phyloP scores from a whole-genome alignment of 2,888 invertebrate species.

The Agonum fuliginosum region DNA sequence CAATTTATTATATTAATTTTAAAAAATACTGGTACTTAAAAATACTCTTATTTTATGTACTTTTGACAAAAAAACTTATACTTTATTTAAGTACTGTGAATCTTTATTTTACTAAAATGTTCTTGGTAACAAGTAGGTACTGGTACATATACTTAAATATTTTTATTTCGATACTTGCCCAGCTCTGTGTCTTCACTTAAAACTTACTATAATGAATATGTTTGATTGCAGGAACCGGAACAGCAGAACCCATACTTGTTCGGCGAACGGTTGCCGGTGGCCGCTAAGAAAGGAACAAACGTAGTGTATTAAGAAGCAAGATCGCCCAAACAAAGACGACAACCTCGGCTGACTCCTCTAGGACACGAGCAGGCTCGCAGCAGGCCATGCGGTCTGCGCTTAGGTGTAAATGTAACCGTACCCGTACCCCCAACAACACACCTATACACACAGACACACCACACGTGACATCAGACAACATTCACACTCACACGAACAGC shows the following conservation, averaged over 20 bases:
- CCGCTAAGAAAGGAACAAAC: constrained; percentile 93
- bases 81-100: too few species aligned
- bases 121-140: too few species aligned
- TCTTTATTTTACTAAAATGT: too few species aligned
- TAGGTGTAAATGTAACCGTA: constrained; percentile 20
- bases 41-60: too few species aligned
- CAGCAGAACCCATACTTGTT: constrained; percentile 86
- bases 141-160: too few species aligned
- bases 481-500: constrained; percentile 3
- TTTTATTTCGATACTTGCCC: too few species aligned
- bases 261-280: constrained; percentile 91
- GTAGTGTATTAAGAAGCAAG: constrained; percentile 72
- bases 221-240: constrained; percentile 77
- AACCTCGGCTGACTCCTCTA: not conserved
- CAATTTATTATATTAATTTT: too few species aligned
- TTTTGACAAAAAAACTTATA: too few species aligned
- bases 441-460: not conserved
- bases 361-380: not conserved
- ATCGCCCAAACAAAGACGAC: not conserved
- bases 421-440: not conserved
- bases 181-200: too few species aligned
- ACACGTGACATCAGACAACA: constrained; percentile 39
- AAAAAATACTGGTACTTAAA: too few species aligned
- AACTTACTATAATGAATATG: too few species aligned
- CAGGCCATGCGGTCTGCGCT: constrained; percentile 1